Evolutionary conservation across 1,140 invertebrate genomes (phyloP), one percentile per base, ranked within the genome.

Genomic region (Plodia interpunctella): DNA sequence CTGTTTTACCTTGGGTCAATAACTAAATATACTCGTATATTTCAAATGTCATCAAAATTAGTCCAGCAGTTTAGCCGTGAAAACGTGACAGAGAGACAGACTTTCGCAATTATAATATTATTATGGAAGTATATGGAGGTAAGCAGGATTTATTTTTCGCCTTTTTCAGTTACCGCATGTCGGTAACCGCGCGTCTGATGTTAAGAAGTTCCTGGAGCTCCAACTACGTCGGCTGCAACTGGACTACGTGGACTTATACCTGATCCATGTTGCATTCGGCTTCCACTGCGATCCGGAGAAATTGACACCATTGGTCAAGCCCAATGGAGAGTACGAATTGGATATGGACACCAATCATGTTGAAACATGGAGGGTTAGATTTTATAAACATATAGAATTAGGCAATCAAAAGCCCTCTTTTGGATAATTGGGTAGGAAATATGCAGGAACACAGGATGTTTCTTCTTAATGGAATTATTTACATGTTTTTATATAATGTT

Each of bases 231-330:
- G 92, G 38, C 84, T 97, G n/a, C 92, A 94, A 65, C 74, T 96
- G 56, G 92, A 94, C 58, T 98, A 97, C 75, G 81, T 98, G 2
- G 97, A 98, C 76, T 90, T 98, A 59, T 97, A 97, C 80, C 87
- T 98, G 9, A 91, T 97, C 56, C 96, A 98, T 66, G 92, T 93
- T 21, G 96, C 97, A 0, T 95, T 96, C 78, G 92, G 91, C 1
- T 93, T 94, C 59, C 79, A 90, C 63, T 91, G 92, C 67, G 69
- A 92, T 19, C 78, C 72, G 55, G 83, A 60, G 70, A 90, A 65
- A 63, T 86, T 70, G 73, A 92, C 71, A 79, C 92, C 58, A 32
- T 65, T 65, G 57, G 85, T 78, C 44, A 91, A 83, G 51, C 88
- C 90, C 15, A 91, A 94, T 75, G 94, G 94, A 55, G 90, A 89